Percentiles rank a stretch among this genome's conserved stretches.
Conservation (phyloP, 1,140 invertebrate species). For the Aleiodes sp. region DNA sequence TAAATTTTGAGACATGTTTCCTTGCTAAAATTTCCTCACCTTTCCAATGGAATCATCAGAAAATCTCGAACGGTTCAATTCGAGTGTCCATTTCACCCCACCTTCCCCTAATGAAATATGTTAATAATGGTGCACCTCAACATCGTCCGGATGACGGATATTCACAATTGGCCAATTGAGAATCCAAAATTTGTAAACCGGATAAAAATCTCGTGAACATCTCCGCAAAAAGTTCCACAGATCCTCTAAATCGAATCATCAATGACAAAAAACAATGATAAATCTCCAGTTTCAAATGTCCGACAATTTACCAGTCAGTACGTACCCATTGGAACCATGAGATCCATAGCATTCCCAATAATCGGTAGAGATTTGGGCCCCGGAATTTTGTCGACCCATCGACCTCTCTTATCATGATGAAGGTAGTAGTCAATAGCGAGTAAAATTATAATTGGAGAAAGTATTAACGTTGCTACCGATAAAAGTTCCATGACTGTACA, state of each 20-base stretch:
- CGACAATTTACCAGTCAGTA: no score
- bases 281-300: no score
- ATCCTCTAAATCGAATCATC: constrained; percentile 36
- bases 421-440: constrained; percentile 13
- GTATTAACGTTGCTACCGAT: neutral
- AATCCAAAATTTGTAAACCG: constrained; percentile 46
- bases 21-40: no score
- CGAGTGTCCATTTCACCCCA: no score
- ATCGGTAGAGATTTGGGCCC: constrained; percentile 41
- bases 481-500: constrained; percentile 28
- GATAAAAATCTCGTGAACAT: constrained; percentile 39
- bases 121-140: constrained; percentile 53
- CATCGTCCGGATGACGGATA: constrained; percentile 56
- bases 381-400: constrained; percentile 40
- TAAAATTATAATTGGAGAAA: neutral
- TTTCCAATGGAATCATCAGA: no score
- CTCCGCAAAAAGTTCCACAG: constrained; percentile 39
- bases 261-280: no score
- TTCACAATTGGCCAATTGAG: constrained; percentile 43
- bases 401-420: constrained; percentile 32
- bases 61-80: no score
- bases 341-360: constrained; percentile 39
- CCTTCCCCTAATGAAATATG: no score
- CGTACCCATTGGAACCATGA: constrained; percentile 36
- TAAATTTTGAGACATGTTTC: no score